These are phyloP conservation scores for Heliothis subflexa DNA, from an alignment of 1,140 invertebrate genomes.

Conservation along the genomic window DNA sequence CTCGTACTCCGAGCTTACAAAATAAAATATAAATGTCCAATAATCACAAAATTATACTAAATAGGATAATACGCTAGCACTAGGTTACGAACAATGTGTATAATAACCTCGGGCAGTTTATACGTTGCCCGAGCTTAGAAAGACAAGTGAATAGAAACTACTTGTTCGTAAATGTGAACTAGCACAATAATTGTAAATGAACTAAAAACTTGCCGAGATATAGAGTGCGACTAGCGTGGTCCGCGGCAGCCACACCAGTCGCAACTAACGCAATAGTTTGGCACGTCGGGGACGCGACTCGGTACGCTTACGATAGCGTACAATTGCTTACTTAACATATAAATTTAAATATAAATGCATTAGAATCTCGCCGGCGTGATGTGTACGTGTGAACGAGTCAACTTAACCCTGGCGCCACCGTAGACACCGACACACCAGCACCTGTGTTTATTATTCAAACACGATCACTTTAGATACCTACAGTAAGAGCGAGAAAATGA, in stretches of 20 bases:
- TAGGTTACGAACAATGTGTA: conserved; percentile 15
- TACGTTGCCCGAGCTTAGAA: conserved; percentile 4
- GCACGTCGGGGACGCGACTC: not conserved
- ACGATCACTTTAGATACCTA: not conserved
- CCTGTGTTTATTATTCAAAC: conserved; percentile 13
- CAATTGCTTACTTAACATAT: conserved; percentile 54
- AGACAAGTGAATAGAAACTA: not conserved
- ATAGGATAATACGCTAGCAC: conserved; percentile 13
- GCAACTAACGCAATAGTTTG: not conserved
- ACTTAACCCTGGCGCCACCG: not conserved
- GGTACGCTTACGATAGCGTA: conserved; percentile 3
- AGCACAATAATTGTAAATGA: not conserved
- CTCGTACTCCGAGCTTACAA: conserved; percentile 53
- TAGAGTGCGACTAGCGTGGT: not conserved
- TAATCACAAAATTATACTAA: conserved; percentile 60
- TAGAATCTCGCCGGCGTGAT: conserved; percentile 62
- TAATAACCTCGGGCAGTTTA: not conserved
- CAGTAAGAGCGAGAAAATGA: conserved; percentile 40
- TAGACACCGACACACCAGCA: not conserved
- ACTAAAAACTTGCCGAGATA: not conserved
- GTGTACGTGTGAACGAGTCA: conserved; percentile 53
- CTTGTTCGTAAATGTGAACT: conserved; percentile 26
- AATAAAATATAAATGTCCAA: conserved; percentile 53
- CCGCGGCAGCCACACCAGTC: not conserved
- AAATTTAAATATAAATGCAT: conserved; percentile 71